Evolutionary conservation across 2,113 vertebrate species (phyloP), one percentile per base, ranked within the genome.

Genomic region (Tichodroma muraria): DNA sequence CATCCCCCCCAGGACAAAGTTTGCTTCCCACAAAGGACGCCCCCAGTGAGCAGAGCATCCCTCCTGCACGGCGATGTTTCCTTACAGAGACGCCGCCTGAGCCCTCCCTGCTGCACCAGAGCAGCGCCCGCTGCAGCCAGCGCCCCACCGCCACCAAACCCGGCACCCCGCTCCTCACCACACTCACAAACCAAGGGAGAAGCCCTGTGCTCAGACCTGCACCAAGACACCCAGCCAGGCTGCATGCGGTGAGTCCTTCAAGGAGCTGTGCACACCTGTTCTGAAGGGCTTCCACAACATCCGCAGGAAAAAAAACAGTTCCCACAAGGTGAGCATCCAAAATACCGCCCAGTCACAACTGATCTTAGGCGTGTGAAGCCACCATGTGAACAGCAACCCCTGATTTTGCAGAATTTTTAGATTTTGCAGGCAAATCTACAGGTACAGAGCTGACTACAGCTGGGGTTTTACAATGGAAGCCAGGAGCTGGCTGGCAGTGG

Each of bases 51-150:
- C 2, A 2, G 45, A 78, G 90, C 79, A 75, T 57, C 88, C 92
- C 2, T 0, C 59, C 0, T 0, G 6, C 1, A 0, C 1, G 0
- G 75, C 75, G 22, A 61, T 1, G 5, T 40, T 54, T 40, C 53
- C 24, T 38, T 4, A n/a, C 0, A 2, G 35, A 81, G 54, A 44
- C 2, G 6, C 42, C 40, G 52, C 59, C 79, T 6, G 52, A 94
- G 75, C 75, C 50, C 64, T 59, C 24, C 28, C 61, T 2, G 31
- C 63, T 33, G 77, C 70, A 89, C 59, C 12, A 9, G 15, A 71
- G 72, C 64, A 25, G 35, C 0, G 0, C 7, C 77, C 63, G 1
- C 71, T 40, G 33, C 84, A 80, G 79, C 15, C 2, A 2, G 6
- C 7, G 73, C 31, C 63, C 78, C 19, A 10, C 5, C 3, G 17